These are phyloP conservation scores for Cephus spinipes DNA, from an alignment of 2,888 invertebrate species.

Conservation along the genomic window DNA sequence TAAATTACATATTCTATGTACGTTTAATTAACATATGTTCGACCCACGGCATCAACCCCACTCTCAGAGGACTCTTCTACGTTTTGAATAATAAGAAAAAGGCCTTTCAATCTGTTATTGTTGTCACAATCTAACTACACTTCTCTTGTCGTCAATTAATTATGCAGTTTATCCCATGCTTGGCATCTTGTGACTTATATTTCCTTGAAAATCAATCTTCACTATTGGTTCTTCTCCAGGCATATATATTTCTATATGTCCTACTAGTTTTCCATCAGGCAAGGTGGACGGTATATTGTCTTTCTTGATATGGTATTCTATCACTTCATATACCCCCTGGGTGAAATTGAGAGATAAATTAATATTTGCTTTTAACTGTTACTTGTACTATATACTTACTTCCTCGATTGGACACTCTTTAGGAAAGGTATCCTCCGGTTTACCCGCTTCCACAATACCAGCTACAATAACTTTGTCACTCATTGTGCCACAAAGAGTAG, in stretches of 20 bases:
- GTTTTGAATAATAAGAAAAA: not conserved
- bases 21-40: not conserved
- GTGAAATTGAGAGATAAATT: not conserved
- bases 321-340: conserved; percentile 23
- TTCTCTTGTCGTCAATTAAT: not conserved
- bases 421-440: conserved; percentile 26
- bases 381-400: conserved; percentile 19
- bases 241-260: conserved; percentile 9
- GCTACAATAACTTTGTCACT: conserved; percentile 19
- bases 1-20: not conserved
- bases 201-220: not conserved
- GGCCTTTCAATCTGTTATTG: not conserved
- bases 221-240: conserved; percentile 23
- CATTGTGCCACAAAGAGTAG: conserved; percentile 22
- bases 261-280: conserved; percentile 22
- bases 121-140: not conserved
- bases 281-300: conserved; percentile 23
- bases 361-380: conserved; percentile 2
- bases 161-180: conserved; percentile 6
- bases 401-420: conserved; percentile 23
- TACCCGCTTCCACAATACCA: conserved; percentile 21
- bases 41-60: not conserved
- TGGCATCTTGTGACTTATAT: not conserved
- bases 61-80: not conserved
- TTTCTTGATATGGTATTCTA: conserved; percentile 15